Conservation (phyloP, 2,888 invertebrate genomes). For the Tachina lurida region DNA sequence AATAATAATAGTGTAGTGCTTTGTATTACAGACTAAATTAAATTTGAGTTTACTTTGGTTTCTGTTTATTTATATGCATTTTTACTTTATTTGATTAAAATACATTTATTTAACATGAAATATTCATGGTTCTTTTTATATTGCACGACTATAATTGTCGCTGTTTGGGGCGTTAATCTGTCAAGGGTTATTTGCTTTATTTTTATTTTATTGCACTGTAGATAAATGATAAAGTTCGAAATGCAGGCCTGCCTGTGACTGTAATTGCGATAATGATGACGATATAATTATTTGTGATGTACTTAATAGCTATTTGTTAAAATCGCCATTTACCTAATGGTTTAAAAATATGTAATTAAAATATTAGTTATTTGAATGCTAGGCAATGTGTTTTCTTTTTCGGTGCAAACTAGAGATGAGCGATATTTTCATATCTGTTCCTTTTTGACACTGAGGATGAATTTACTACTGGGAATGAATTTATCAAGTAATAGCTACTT, state of each 20-base stretch:
- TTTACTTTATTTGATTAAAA: conserved; percentile 15
- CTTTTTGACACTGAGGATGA: too few species aligned
- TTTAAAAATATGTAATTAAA: background rate
- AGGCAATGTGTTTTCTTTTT: too few species aligned
- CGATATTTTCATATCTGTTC: too few species aligned
- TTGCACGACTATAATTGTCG: background rate
- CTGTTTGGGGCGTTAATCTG: conserved; percentile 29
- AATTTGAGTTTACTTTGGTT: conserved; percentile 28
- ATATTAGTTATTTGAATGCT: too few species aligned
- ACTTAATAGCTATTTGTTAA: conserved; percentile 21
- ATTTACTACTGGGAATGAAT: too few species aligned
- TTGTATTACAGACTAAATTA: conserved; percentile 32
- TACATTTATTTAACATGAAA: conserved; percentile 22
- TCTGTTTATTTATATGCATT: conserved; percentile 1
- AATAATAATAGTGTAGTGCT: background rate
- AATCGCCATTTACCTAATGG: conserved; percentile 31
- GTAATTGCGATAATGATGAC: conserved; percentile 6
- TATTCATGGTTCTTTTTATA: conserved; percentile 19
- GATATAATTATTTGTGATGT: conserved; percentile 31
- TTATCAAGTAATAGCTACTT: too few species aligned
- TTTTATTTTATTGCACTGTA: conserved; percentile 4
- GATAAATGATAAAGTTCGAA: conserved; percentile 13
- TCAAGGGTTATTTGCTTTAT: conserved; percentile 10
- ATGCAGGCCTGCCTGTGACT: background rate
- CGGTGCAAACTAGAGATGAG: too few species aligned